A percentile compares a stretch with the other conserved stretches of the same genome.
Conservation (phyloP, 2,797 vertebrate species). For the Sebastes ruberrimus region DNA sequence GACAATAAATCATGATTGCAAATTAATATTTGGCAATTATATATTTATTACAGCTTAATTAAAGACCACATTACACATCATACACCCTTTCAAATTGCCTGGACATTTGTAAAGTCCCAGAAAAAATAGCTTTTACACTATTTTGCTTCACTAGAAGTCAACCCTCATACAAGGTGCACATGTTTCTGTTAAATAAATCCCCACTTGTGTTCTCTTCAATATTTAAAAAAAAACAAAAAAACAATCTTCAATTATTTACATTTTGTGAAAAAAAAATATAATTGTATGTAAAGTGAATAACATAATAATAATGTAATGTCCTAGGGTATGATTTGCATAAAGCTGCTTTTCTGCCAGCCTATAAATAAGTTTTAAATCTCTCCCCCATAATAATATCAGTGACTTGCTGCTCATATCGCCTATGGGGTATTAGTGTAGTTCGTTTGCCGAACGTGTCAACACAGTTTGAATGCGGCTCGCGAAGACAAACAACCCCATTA, state of each 20-base stretch:
- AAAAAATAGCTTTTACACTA: neutral
- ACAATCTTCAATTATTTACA: neutral
- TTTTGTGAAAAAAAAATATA: neutral
- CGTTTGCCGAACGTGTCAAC: slow-evolving; percentile 3
- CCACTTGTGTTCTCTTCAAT: neutral
- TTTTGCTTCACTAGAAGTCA: neutral
- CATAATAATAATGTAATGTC: neutral
- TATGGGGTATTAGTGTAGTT: slow-evolving; percentile 82
- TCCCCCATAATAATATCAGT: slow-evolving; percentile 69
- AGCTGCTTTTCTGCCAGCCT: slow-evolving; percentile 52
- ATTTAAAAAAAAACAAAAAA: neutral
- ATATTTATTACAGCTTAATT: neutral
- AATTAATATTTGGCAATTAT: neutral
- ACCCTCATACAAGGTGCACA: neutral
- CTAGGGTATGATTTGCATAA: slow-evolving; percentile 7
- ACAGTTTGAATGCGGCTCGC: neutral
- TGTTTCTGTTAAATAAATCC: neutral
- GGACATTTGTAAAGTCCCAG: neutral
- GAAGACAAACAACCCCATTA: slow-evolving; percentile 74
- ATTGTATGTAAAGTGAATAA: neutral
- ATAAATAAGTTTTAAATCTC: slow-evolving; percentile 81
- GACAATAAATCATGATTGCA: neutral
- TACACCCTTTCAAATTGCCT: neutral
- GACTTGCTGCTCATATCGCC: slow-evolving; percentile 71
- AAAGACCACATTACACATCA: neutral